Conservation (phyloP, 1,140 invertebrate genomes). For the Oppia nitens region DNA sequence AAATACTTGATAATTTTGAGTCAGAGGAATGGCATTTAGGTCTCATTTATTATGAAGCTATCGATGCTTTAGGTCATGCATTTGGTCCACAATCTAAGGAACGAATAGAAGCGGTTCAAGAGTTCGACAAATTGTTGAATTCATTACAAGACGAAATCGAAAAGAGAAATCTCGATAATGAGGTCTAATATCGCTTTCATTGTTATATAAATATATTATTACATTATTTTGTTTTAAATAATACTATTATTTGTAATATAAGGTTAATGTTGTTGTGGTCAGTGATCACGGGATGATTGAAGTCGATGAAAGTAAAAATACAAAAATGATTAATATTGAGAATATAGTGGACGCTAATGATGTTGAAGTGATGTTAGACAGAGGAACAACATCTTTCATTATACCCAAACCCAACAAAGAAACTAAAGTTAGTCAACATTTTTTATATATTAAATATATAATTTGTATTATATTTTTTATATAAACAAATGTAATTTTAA, state of each 20-base stretch:
- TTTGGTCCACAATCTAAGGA: conserved; percentile 18
- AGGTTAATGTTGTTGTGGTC: conserved; percentile 18
- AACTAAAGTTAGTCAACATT: conserved; percentile 17
- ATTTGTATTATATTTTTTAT: not conserved
- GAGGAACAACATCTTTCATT: conserved; percentile 12
- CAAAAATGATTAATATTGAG: conserved; percentile 12
- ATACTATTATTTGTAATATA: not conserved
- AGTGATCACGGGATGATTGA: conserved; percentile 22
- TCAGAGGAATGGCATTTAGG: conserved; percentile 18
- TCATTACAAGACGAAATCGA: conserved; percentile 19
- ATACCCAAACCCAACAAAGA: conserved; percentile 14
- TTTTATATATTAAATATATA: too few relatives aligned
- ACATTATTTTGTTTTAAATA: not conserved
- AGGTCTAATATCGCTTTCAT: too few relatives aligned
- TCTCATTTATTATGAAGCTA: conserved; percentile 19
- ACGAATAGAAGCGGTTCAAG: conserved; percentile 14
- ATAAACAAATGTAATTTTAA: not conserved
- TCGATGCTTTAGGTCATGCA: conserved; percentile 23
- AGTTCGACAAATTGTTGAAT: conserved; percentile 19
- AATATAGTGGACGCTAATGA: conserved; percentile 10
- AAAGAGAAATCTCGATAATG: conserved; percentile 16
- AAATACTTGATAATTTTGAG: conserved; percentile 15
- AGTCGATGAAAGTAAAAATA: not conserved
- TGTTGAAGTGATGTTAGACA: conserved; percentile 13
- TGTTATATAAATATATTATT: not conserved